These are phyloP conservation scores for Melipona beecheii DNA, from an alignment of 2,888 invertebrate genomes.

Conservation along the genomic window DNA sequence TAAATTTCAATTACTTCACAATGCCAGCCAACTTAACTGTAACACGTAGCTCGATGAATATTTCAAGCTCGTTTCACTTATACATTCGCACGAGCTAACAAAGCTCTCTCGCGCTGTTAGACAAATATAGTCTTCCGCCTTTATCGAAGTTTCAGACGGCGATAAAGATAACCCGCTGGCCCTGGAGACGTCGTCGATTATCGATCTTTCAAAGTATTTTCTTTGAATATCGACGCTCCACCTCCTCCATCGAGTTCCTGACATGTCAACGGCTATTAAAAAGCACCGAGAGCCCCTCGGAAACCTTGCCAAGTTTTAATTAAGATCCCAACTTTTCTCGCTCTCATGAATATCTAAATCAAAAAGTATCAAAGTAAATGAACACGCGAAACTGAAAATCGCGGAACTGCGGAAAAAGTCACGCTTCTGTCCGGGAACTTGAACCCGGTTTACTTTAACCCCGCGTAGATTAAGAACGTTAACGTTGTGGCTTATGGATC, in stretches of 20 bases:
- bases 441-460: no score
- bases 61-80: background rate
- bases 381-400: background rate
- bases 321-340: constrained; percentile 10
- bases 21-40: no score
- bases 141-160: background rate
- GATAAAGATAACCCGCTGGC: constrained; percentile 1
- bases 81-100: background rate
- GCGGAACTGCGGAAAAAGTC: background rate
- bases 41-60: background rate
- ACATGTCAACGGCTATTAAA: constrained; percentile 29
- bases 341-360: background rate
- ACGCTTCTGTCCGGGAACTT: background rate
- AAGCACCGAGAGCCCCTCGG: background rate
- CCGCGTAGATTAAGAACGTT: background rate
- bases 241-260: background rate
- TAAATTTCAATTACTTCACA: background rate
- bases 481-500: background rate
- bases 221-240: background rate
- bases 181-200: background rate
- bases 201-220: constrained; percentile 9
- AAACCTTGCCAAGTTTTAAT: constrained; percentile 29
- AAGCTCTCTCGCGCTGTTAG: background rate
- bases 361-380: constrained; percentile 19
- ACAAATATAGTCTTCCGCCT: background rate